Conservation (phyloP, 2,113 vertebrate genomes). For the Ptilonorhynchus violaceus region DNA sequence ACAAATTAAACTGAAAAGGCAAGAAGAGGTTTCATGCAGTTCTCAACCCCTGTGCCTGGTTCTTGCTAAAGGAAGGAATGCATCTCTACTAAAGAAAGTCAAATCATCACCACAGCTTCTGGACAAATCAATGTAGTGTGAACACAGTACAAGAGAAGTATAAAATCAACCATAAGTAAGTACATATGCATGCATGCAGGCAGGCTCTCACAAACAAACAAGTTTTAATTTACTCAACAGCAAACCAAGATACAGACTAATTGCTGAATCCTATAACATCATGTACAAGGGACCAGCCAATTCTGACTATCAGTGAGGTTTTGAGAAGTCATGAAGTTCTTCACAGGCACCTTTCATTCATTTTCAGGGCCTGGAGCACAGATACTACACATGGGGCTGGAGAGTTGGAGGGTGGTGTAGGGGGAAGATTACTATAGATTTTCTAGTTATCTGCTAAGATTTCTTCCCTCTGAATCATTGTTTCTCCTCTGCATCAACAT, state of each 20-base stretch:
- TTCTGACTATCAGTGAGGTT: neutral
- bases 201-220: neutral
- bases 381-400: neutral
- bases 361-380: neutral
- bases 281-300: neutral
- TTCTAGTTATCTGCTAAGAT: neutral
- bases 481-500: neutral
- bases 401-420: fast-evolving
- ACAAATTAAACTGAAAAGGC: neutral
- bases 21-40: neutral
- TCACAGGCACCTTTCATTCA: neutral
- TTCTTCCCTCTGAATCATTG: neutral
- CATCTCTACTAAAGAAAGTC: neutral
- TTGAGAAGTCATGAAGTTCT: neutral
- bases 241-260: neutral
- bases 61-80: neutral
- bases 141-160: neutral
- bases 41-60: neutral
- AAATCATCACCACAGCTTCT: neutral
- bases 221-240: neutral
- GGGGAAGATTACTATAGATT: neutral
- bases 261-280: neutral
- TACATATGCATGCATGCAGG: neutral
- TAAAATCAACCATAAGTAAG: neutral
- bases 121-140: neutral